Evolutionary conservation across 2,797 vertebrate genomes (phyloP).

Genomic region (Aplochiton taeniatus): DNA sequence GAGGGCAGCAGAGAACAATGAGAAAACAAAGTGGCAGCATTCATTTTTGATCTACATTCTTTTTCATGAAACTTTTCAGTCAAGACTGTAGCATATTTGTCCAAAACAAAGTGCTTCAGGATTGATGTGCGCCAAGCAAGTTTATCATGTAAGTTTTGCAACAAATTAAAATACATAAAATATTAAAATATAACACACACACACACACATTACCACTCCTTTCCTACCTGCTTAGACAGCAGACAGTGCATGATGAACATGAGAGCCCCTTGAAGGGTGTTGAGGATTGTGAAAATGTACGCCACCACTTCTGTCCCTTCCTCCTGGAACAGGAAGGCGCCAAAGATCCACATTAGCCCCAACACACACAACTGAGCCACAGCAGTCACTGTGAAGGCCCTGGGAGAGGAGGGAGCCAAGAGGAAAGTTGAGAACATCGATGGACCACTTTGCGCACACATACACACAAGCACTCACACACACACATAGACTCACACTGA

Average conservation of each 20-base stretch:
- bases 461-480: no score
- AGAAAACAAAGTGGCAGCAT: neutral
- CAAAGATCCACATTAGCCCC: conserved; percentile 85
- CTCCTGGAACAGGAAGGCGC: conserved; percentile 80
- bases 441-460: no score
- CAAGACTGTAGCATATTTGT: no score
- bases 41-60: neutral
- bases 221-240: conserved; percentile 81
- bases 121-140: no score
- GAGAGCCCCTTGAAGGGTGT: conserved; percentile 85
- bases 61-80: no score
- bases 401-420: conserved; percentile 34
- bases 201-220: neutral
- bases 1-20: conserved; percentile 46
- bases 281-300: conserved; percentile 83
- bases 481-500: no score
- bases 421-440: no score
- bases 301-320: conserved; percentile 22
- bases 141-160: no score
- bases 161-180: neutral
- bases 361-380: conserved; percentile 85
- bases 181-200: neutral
- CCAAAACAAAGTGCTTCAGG: no score
- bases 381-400: conserved; percentile 81
- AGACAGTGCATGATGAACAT: conserved; percentile 86